These are phyloP conservation scores for Urechis unicinctus DNA, from an alignment of 2,888 invertebrate genomes.

Conservation along the genomic window DNA sequence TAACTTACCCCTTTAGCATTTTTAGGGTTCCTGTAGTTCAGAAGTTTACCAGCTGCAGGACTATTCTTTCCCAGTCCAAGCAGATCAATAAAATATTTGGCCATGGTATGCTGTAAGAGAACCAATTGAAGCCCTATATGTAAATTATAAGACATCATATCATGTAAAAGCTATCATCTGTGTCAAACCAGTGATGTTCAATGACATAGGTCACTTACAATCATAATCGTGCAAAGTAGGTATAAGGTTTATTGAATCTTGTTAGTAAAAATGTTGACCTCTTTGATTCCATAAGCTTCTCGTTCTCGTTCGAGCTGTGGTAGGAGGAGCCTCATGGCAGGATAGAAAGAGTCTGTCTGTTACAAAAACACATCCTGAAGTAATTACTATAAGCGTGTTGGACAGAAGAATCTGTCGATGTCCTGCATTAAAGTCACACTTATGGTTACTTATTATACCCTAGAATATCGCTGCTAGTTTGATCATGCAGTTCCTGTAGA, in stretches of 20 bases:
- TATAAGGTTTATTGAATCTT: too few relatives aligned
- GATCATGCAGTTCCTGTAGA: too few relatives aligned
- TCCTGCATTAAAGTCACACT: too few relatives aligned
- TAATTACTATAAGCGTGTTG: not conserved
- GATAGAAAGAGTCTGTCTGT: conserved; percentile 57
- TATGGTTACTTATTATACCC: too few relatives aligned
- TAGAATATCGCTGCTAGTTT: too few relatives aligned
- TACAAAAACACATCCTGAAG: not conserved
- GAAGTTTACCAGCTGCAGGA: conserved; percentile 56
- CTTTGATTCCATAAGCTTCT: conserved; percentile 76
- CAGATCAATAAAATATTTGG: conserved; percentile 65
- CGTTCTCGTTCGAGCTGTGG: conserved; percentile 75
- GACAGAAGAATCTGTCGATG: not conserved
- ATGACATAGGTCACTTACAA: too few relatives aligned
- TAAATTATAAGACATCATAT: not conserved
- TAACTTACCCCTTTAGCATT: conserved; percentile 47
- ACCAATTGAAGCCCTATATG: not conserved
- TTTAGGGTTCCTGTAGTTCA: conserved; percentile 57
- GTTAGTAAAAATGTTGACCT: conserved; percentile 45
- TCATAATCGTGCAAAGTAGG: too few relatives aligned
- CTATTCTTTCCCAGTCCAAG: conserved; percentile 67
- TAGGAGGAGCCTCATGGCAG: conserved; percentile 70
- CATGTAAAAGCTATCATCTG: too few relatives aligned
- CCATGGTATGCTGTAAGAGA: conserved; percentile 58
- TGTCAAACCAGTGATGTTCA: too few relatives aligned